Base-by-base conservation (phyloP, 2,797 vertebrate genomes). In the Channallabes apus region DNA sequence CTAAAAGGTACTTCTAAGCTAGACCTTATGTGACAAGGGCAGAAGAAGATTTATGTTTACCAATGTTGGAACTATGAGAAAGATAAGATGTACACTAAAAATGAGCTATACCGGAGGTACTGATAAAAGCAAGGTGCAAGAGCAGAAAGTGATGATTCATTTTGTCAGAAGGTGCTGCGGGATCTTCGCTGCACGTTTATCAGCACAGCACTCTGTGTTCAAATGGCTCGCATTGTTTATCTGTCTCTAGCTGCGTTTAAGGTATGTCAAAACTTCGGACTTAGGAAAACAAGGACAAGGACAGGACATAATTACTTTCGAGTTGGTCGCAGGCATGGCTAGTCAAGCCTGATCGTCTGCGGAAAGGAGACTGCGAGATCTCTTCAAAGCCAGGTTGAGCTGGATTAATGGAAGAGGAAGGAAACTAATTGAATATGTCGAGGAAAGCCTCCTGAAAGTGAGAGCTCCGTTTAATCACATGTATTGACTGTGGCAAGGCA, bases 381-480 rank as follows among this genome's bases (percentile, higher is more conserved):
- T 84, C 41, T 78, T 79, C 38, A 58, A 85, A 67, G 78, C 80
- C 18, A 58, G 27, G 56, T 15, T 9, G 59, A 84, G 84, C 64
- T 12, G 20, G 75, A 84, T 88, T 79, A 88, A 87, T 85, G 84
- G 38, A 32, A 87, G 77, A 78, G 79, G 79, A 84, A 86, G 77
- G 41, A 18, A 59, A 29, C 46, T 80, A 79, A 86, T 80, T 80
- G 78, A 85, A 79, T 85, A 76, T 69, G 65, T 73, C 27, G 72
- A 67, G 56, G 59, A 56, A 82, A 27, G 69, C 75, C 72, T 84
- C 80, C 35, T 61, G 71, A 65, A 73, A 73, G 65, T 81, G 61
- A 8, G 65, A 41, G 69, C 51, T 29, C 22, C 29, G 20, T 59
- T 73, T 87, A 82, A 86, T 86, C 64, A 84, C 35, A 72, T 81